A percentile compares a stretch with the other conserved stretches of the same genome.
phyloP scores from a whole-genome alignment of 92 coral and sea anemone genomes.

The Phenganax stokvisi region DNA sequence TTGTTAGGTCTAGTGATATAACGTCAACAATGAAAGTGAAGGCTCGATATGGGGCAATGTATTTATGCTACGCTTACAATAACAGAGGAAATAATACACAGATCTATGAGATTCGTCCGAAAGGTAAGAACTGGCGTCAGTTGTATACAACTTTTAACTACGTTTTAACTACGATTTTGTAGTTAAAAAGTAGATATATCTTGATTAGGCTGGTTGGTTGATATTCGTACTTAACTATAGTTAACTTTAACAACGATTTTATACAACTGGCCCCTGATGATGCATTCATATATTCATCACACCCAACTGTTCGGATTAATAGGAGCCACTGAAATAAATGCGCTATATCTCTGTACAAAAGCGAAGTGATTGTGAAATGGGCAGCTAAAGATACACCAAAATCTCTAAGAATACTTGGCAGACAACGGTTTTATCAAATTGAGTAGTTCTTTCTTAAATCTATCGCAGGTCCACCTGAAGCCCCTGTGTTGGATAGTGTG shows the following conservation, averaged over 20 bases:
- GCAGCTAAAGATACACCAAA: neutral
- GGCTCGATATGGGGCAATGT: constrained; percentile 46
- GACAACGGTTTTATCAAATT: neutral
- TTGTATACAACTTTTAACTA: no score
- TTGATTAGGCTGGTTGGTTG: no score
- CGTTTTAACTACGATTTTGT: no score
- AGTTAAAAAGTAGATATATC: no score
- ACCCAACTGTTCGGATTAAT: no score
- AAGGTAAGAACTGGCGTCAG: constrained; percentile 45
- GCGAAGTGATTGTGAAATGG: no score
- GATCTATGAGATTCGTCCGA: constrained; percentile 60
- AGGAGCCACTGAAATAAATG: no score
- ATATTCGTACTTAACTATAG: no score
- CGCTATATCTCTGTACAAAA: no score
- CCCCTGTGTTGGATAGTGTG: constrained; percentile 55
- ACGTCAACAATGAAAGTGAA: constrained; percentile 35
- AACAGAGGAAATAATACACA: constrained; percentile 61
- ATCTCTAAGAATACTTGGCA: neutral
- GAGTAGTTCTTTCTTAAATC: neutral
- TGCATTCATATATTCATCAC: neutral
- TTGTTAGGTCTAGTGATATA: neutral
- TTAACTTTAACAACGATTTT: no score
- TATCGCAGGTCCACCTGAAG: constrained; percentile 63
- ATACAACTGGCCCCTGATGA: neutral
- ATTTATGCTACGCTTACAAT: constrained; percentile 66